Percentiles rank a stretch among this genome's conserved stretches.
Conservation (phyloP, 2,797 vertebrate genomes). For the Vireo griseus region DNA sequence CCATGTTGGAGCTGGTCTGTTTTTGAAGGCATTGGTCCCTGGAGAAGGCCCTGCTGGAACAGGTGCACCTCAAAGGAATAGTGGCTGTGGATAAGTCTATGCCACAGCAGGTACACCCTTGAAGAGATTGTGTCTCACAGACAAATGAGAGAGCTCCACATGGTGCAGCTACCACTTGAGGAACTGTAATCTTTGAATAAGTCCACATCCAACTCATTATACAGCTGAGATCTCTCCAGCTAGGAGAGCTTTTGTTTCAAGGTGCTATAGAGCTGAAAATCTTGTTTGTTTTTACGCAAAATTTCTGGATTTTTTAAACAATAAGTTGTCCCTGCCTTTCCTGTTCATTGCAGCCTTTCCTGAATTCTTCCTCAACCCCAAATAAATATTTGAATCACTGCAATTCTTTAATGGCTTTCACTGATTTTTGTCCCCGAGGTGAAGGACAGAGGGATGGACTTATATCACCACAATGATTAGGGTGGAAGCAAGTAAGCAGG, state of each 20-base stretch:
- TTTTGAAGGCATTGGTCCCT: neutral
- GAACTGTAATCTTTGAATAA: neutral
- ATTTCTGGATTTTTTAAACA: neutral
- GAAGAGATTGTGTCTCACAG: neutral
- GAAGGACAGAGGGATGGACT: neutral
- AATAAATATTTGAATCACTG: neutral
- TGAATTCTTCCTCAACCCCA: neutral
- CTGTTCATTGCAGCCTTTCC: neutral
- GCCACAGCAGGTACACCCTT: neutral
- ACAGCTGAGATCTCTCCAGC: neutral
- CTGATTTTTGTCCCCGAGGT: neutral
- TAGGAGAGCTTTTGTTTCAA: neutral
- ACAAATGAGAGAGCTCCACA: too few species aligned
- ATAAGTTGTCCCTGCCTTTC: neutral
- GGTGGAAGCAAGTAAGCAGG: neutral
- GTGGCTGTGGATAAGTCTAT: neutral
- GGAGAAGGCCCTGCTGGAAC: neutral
- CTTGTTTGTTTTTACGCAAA: neutral
- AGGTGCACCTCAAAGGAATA: neutral
- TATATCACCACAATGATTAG: neutral
- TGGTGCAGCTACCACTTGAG: fast-evolving
- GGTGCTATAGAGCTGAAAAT: neutral
- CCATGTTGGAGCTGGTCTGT: neutral
- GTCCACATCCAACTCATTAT: neutral
- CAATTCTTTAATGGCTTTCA: neutral